Conservation (phyloP, 2,888 invertebrate species). For the Meliscaeva auricollis region DNA sequence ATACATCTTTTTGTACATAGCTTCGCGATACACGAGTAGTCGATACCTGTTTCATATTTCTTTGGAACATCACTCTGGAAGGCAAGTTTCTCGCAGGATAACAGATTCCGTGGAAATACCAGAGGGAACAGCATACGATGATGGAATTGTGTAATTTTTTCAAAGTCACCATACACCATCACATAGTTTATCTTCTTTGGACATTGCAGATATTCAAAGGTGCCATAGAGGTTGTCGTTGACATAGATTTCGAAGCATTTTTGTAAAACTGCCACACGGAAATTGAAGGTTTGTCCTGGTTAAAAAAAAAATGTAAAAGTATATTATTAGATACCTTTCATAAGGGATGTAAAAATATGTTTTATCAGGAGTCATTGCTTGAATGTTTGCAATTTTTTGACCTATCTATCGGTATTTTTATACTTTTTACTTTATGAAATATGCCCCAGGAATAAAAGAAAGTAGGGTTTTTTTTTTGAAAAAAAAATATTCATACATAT, state of each 20-base stretch:
- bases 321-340: not conserved
- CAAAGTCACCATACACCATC: conserved; percentile 82
- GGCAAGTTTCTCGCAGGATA: conserved; percentile 81
- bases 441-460: no score
- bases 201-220: conserved; percentile 82
- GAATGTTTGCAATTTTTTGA: no score
- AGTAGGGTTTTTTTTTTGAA: no score
- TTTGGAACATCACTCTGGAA: conserved; percentile 83
- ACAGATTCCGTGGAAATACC: conserved; percentile 81
- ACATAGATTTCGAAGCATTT: conserved; percentile 84
- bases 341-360: not conserved
- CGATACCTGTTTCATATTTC: conserved; percentile 82
- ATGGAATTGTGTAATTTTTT: conserved; percentile 83
- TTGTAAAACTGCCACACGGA: conserved; percentile 83
- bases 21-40: not conserved
- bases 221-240: conserved; percentile 83
- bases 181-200: conserved; percentile 83
- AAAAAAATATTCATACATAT: no score
- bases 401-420: no score
- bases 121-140: conserved; percentile 83
- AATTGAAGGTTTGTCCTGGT: conserved; percentile 81
- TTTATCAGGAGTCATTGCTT: not conserved
- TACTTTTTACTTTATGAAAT: no score
- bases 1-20: not conserved
- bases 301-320: not conserved